A percentile compares a stretch with the other conserved stretches of the same genome.
Conservation (phyloP, 2,888 invertebrate genomes). For the Dolomedes plantarius region DNA sequence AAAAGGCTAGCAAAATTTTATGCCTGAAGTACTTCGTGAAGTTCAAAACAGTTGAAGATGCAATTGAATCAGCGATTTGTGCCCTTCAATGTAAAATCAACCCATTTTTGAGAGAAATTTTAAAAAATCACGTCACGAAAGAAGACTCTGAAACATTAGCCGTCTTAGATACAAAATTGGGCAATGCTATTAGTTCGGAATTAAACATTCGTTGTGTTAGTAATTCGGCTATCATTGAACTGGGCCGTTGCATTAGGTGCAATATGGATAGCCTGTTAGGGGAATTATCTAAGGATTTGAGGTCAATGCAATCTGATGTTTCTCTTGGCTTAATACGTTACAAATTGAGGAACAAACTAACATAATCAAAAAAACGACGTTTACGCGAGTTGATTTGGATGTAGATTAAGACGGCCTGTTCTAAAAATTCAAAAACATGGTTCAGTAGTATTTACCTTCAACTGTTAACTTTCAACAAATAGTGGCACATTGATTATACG, state of each 20-base stretch:
- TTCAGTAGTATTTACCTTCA: too few species aligned
- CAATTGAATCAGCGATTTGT: conserved; percentile 86
- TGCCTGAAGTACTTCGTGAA: conserved; percentile 97
- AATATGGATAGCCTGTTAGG: conserved; percentile 93
- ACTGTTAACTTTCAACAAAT: too few species aligned
- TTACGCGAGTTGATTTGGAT: too few species aligned
- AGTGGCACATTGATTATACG: too few species aligned
- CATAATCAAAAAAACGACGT: too few species aligned
- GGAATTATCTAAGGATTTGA: conserved; percentile 92
- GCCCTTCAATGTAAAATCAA: conserved; percentile 95
- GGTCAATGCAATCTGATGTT: conserved; percentile 96
- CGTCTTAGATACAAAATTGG: conserved; percentile 96
- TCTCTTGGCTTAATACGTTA: conserved; percentile 93
- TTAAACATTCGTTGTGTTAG: conserved; percentile 90
- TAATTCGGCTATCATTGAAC: conserved; percentile 87
- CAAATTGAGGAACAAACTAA: conserved; percentile 96
- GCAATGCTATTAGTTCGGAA: conserved; percentile 95
- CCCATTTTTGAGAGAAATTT: conserved; percentile 92
- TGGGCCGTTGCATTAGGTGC: conserved; percentile 95
- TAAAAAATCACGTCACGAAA: conserved; percentile 88
- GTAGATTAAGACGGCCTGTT: too few species aligned
- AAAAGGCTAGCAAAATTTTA: conserved; percentile 90
- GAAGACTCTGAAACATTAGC: conserved; percentile 91
- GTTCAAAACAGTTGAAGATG: conserved; percentile 97
- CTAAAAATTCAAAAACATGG: too few species aligned